These are phyloP conservation scores for Pygocentrus nattereri DNA, from an alignment of 2,797 vertebrate species.

Conservation along the genomic window DNA sequence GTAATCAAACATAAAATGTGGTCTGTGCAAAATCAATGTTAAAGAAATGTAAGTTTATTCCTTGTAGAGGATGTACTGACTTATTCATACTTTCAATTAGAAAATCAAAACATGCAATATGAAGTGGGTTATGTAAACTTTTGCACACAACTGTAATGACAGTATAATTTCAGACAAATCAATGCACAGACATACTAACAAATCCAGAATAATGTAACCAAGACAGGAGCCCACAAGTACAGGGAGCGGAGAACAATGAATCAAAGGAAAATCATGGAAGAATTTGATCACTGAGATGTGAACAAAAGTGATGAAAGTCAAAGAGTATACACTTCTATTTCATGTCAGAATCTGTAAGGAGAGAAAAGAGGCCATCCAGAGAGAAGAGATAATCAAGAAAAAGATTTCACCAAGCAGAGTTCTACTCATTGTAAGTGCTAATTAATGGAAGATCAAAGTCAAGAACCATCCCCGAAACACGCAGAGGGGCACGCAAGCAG, in stretches of 20 bases:
- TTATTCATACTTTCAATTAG: no score
- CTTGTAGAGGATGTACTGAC: no score
- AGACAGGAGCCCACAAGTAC: no score
- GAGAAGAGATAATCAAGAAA: not conserved
- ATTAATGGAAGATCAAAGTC: constrained; percentile 14
- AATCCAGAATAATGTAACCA: no score
- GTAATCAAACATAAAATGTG: no score
- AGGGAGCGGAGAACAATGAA: not conserved
- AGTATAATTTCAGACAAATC: no score
- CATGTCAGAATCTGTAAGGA: not conserved
- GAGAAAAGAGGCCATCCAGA: not conserved
- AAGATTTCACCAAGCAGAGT: not conserved
- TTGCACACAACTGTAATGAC: no score
- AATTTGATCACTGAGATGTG: not conserved
- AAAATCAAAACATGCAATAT: no score
- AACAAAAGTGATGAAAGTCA: not conserved
- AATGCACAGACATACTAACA: no score
- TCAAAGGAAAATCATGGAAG: constrained; percentile 6
- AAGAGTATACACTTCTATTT: not conserved
- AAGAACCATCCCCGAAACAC: not conserved
- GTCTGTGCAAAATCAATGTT: no score
- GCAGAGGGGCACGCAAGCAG: not conserved
- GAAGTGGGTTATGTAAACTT: no score
- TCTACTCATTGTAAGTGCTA: not conserved
- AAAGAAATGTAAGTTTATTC: no score